Percentiles rank a stretch among this genome's conserved stretches.
phyloP scores from a whole-genome alignment of 2,113 vertebrate genomes.

The Perca fluviatilis region DNA sequence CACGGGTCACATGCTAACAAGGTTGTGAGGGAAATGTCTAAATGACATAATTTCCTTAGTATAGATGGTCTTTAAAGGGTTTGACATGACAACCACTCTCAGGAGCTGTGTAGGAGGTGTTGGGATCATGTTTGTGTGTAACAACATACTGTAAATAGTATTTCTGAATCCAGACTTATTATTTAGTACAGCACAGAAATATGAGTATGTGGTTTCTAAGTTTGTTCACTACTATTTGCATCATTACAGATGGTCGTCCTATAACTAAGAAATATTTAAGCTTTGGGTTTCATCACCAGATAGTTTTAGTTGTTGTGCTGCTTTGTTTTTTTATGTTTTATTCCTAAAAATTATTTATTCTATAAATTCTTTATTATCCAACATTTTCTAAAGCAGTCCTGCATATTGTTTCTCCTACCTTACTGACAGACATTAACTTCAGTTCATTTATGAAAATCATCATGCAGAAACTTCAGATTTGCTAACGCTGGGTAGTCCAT shows the following conservation, averaged over 20 bases:
- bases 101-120: not conserved
- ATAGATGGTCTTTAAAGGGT: slow-evolving; percentile 23
- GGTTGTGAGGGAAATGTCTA: slow-evolving; percentile 18
- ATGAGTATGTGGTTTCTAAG: not conserved
- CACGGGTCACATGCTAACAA: slow-evolving; percentile 55
- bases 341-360: not conserved
- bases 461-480: not conserved
- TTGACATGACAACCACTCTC: slow-evolving; percentile 32
- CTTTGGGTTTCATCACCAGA: not conserved
- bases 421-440: not conserved
- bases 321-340: not conserved
- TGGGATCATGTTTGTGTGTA: slow-evolving; percentile 4
- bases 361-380: not conserved
- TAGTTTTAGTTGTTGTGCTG: not conserved
- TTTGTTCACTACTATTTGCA: not conserved
- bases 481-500: not conserved
- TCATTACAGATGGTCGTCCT: not conserved
- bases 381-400: not conserved
- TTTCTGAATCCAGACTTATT: not conserved
- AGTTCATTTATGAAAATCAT: not conserved
- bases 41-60: slow-evolving; percentile 54
- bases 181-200: not conserved
- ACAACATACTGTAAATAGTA: not conserved
- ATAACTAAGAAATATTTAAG: not conserved
- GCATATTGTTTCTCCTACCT: not conserved